A percentile compares a stretch with the other conserved stretches of the same genome.
These are phyloP conservation scores for Apis cerana DNA, from an alignment of 1,140 invertebrate genomes.

Conservation along the genomic window DNA sequence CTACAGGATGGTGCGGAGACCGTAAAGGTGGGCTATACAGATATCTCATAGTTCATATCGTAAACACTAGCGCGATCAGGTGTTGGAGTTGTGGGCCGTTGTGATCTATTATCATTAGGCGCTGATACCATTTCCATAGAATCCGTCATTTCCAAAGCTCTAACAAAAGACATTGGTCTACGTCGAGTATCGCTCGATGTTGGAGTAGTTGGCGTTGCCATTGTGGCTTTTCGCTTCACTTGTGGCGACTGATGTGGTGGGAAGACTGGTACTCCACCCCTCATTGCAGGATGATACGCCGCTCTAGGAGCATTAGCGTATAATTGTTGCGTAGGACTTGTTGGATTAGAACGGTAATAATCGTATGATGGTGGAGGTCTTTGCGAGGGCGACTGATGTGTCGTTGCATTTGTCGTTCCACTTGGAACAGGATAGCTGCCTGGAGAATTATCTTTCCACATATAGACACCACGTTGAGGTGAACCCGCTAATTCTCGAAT, in stretches of 20 bases:
- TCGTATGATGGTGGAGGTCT: conserved; percentile 76
- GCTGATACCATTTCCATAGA: conserved; percentile 87
- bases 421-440: conserved; percentile 68
- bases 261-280: conserved; percentile 86
- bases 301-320: conserved; percentile 71
- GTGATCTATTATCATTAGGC: conserved; percentile 71
- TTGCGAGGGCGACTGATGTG: conserved; percentile 73
- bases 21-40: conserved; percentile 85
- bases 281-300: conserved; percentile 84
- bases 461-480: conserved; percentile 91
- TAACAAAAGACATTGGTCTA: conserved; percentile 95
- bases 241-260: conserved; percentile 84
- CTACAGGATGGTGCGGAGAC: conserved; percentile 73
- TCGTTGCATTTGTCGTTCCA: conserved; percentile 54
- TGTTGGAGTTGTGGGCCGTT: conserved; percentile 84
- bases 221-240: conserved; percentile 83
- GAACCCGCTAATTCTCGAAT: conserved; percentile 91
- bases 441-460: conserved; percentile 90
- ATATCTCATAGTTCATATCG: conserved; percentile 98
- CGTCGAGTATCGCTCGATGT: conserved; percentile 80
- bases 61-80: conserved; percentile 93
- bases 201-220: conserved; percentile 78
- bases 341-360: conserved; percentile 88
- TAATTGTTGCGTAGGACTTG: conserved; percentile 87
- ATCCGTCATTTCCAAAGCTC: conserved; percentile 95